These are phyloP conservation scores for Ovis canadensis DNA, from an alignment of 2,113 vertebrate genomes.

Conservation along the genomic window DNA sequence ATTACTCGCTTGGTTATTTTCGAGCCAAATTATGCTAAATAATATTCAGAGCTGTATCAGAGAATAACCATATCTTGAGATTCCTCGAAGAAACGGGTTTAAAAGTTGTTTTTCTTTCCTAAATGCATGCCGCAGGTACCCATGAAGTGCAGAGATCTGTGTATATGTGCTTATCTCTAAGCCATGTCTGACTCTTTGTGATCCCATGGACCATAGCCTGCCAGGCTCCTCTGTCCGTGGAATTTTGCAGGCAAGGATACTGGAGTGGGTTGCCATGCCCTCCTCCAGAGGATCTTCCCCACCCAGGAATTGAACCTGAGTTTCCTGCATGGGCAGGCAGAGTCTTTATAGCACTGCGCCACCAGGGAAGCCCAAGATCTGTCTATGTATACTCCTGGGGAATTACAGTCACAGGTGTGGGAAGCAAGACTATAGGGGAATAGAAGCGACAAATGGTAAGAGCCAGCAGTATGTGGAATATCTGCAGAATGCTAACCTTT, in stretches of 20 bases:
- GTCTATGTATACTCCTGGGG: rapidly evolving
- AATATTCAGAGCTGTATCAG: background rate
- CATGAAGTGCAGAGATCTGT: rapidly evolving
- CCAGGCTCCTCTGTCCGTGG: background rate
- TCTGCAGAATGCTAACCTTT: background rate
- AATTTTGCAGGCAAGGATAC: background rate
- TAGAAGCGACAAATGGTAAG: rapidly evolving
- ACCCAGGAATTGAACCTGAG: background rate
- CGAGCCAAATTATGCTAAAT: rapidly evolving
- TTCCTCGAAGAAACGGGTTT: background rate
- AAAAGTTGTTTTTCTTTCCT: background rate
- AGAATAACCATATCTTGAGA: background rate
- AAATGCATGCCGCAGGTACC: rapidly evolving
- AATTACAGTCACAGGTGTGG: rapidly evolving
- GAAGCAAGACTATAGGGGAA: background rate
- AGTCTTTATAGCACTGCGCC: background rate
- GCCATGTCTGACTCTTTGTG: rapidly evolving
- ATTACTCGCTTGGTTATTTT: background rate
- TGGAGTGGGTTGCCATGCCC: background rate
- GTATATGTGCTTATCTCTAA: background rate
- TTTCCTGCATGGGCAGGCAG: background rate
- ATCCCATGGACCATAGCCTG: background rate
- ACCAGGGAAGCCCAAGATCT: background rate
- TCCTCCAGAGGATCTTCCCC: background rate
- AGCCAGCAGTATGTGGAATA: rapidly evolving